Evolutionary conservation across 2,888 invertebrate genomes (phyloP), one percentile per base, ranked within the genome.

Genomic region (Macrosiphum euphorbiae): DNA sequence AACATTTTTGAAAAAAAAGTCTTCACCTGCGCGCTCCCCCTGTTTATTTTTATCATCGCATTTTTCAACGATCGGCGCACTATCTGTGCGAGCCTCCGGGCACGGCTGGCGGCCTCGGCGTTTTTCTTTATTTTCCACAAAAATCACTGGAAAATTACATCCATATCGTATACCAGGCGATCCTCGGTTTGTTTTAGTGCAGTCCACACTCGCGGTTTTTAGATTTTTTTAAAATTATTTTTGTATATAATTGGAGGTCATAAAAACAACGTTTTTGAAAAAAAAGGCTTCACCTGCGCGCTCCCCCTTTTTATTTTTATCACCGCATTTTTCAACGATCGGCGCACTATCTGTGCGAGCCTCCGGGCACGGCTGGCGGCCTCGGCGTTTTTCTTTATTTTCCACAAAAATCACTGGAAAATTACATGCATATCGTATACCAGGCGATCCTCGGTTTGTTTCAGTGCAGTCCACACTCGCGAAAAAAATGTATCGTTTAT

Each of bases 231-330:
- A 0, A 16, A 67, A 67, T 67, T 67, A 16, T 67, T n/a, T 5
- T 67, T n/a, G n/a, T n/a, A 61, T 20, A 52, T 20, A 10, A 50
- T 7, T 50, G 20, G 52, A 52, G 16, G 52, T 20, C 52, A 20
- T 67, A 8, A 67, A 13, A 67, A n/a, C n/a, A 16, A n/a, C 16
- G 5, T 67, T n/a, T n/a, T 67, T n/a, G 16, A 61, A 28, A n/a
- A n/a, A n/a, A n/a, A n/a, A n/a, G 93, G n/a, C n/a, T 93, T 89
- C 93, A 93, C 93, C 93, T 93, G 93, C 89, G 89, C 91, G 85
- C 87, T 88, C 50, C 90, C 50, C 86, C 94, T 78, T 92, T 92
- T 90, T 90, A n/a, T 91, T 58, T 58, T 88, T 91, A 84, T 67
- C 92, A 41, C 90, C 88, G 26, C n/a, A 28, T 91, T 58, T 58